Evolutionary conservation across 2,113 vertebrate genomes (phyloP), one percentile per base, ranked within the genome.

Genomic region (Cyprinodon brontotheroides): DNA sequence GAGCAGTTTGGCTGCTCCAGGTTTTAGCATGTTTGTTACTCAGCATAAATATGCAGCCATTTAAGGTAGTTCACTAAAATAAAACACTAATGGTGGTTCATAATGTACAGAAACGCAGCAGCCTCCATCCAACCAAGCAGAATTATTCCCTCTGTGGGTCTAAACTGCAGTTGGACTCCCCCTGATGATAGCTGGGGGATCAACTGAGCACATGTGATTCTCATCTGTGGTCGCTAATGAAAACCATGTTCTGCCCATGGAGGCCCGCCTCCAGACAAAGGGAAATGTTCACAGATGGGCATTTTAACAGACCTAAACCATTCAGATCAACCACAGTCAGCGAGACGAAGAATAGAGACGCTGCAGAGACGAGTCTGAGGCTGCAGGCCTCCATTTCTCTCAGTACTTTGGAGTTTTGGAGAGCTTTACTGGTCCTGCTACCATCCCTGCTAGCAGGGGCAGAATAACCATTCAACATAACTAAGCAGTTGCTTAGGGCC

Each of bases 201-300:
- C 69, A 70, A 78, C 48, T 47, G 48, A 72, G 78, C 83, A 77
- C 80, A 87, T 80, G 76, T 73, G 70, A 77, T 74, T 73, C 66
- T 77, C 75, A 76, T 79, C 79, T 89, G 81, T 41, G 45, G 79
- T 76, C 69, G 68, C 41, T 85, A 91, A 92, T 88, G 40, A 39
- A 83, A 89, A 82, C 78, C 89, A 86, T 15, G 72, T 80, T 87
- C 68, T 64, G 64, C 79, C 53, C 41, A 4, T 8, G 0, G 68
- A 73, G 11, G 53, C 39, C 70, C 22, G 47, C 14, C 61, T 72
- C 0, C 17, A 8, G 60, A 74, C 39, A 50, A 70, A 20, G 29
- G 63, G 70, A 12, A 8, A 29, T 63, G 61, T 14, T 9, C 62
- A 70, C 68, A 74, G 64, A 86, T 62, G 68, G 57, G 83, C 75